These are phyloP conservation scores for Ormia ochracea DNA, from an alignment of 2,888 invertebrate species.

Conservation along the genomic window DNA sequence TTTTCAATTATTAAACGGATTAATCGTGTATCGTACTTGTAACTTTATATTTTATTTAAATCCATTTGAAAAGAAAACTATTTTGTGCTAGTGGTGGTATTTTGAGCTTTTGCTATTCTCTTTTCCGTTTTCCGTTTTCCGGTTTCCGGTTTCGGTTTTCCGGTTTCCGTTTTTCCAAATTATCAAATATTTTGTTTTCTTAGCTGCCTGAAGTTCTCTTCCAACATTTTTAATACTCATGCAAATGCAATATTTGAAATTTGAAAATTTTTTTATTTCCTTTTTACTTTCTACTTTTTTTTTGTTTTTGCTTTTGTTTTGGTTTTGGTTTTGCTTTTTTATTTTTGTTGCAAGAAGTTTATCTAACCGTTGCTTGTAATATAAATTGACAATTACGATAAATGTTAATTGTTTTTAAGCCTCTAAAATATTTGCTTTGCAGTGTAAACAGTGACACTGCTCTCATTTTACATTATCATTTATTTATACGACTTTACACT, in stretches of 20 bases:
- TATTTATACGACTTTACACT: neutral
- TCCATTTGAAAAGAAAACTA: neutral
- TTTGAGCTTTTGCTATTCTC: conserved; percentile 35
- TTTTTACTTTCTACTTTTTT: no score
- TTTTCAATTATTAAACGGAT: neutral
- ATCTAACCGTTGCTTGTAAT: neutral
- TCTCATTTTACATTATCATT: neutral
- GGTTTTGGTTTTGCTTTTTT: no score
- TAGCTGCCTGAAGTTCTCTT: conserved; percentile 54
- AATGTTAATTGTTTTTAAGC: neutral
- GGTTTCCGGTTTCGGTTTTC: neutral
- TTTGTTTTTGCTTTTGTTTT: no score
- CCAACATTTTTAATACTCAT: conserved; percentile 10
- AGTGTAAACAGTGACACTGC: conserved; percentile 2
- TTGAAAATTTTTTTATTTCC: neutral
- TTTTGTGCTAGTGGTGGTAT: conserved; percentile 39
- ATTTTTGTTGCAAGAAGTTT: no score
- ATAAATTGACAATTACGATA: conserved; percentile 35
- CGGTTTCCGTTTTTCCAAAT: conserved; percentile 1
- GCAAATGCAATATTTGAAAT: neutral
- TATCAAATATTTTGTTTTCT: conserved; percentile 22
- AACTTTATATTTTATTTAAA: conserved; percentile 11
- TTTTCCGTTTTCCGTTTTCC: neutral
- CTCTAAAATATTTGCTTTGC: neutral
- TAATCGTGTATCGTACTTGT: conserved; percentile 16